Evolutionary conservation across 1,140 invertebrate genomes (phyloP).

Genomic region (Sinonovacula constricta): DNA sequence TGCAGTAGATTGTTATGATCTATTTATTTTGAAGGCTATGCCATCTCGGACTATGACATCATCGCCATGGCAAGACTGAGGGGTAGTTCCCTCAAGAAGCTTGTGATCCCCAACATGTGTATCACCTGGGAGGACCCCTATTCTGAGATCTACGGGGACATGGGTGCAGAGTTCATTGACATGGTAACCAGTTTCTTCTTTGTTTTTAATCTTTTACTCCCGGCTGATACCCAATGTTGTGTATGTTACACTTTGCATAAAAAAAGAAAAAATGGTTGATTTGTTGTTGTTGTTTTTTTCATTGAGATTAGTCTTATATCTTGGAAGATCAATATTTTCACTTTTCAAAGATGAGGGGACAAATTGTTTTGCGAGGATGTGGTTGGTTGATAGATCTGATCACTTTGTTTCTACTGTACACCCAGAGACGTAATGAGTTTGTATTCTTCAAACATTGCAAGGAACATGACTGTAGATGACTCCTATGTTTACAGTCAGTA

Average conservation of each 20-base stretch:
- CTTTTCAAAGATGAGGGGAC: background rate
- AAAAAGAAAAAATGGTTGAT: background rate
- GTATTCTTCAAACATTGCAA: no score
- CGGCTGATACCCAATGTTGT: background rate
- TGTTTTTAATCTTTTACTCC: background rate
- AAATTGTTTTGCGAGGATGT: background rate
- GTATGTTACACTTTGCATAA: background rate
- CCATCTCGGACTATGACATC: conserved; percentile 83
- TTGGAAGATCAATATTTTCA: background rate
- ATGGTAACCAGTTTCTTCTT: conserved; percentile 54
- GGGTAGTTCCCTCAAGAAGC: conserved; percentile 81
- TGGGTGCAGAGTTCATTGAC: conserved; percentile 48
- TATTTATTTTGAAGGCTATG: conserved; percentile 80
- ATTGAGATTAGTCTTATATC: background rate
- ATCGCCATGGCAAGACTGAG: conserved; percentile 85
- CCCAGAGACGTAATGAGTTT: no score
- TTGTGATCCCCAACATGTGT: conserved; percentile 83
- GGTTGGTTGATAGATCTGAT: no score
- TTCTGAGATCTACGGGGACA: conserved; percentile 37
- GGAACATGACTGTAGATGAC: no score
- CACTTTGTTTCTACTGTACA: no score
- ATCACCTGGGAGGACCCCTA: conserved; percentile 60
- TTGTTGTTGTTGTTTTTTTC: background rate
- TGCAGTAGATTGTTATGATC: background rate
- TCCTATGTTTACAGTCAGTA: no score